phyloP scores from a whole-genome alignment of 2,113 vertebrate genomes.

The Canis aureus region DNA sequence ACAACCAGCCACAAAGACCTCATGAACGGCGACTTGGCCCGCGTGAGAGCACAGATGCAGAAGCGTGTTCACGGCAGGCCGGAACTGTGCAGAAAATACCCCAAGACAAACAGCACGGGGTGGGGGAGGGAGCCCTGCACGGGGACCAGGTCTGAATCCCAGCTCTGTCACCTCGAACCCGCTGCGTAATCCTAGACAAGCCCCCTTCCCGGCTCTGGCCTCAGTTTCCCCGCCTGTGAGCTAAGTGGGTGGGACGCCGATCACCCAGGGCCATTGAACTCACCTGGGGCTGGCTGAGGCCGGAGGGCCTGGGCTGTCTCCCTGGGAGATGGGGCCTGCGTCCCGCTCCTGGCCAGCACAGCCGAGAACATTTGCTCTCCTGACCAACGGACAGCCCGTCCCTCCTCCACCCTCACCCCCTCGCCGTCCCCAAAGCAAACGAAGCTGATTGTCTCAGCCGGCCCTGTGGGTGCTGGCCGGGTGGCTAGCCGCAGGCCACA shows the following conservation, averaged over 20 bases:
- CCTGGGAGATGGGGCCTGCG: background rate
- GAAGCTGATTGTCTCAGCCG: slow-evolving; percentile 80
- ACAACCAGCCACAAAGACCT: background rate
- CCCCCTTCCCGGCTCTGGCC: background rate
- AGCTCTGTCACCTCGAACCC: background rate
- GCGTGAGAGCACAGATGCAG: background rate
- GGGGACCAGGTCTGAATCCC: background rate
- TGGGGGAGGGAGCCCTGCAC: background rate
- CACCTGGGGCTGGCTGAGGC: slow-evolving; percentile 39
- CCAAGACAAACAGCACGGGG: slow-evolving; percentile 63
- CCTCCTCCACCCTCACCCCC: slow-evolving; percentile 68
- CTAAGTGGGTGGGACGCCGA: background rate
- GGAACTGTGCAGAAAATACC: slow-evolving; percentile 27
- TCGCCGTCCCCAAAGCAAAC: slow-evolving; percentile 75
- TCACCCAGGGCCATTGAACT: background rate
- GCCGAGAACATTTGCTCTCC: slow-evolving; percentile 65
- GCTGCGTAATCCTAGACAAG: background rate
- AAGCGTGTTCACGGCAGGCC: background rate
- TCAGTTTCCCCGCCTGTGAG: slow-evolving; percentile 59
- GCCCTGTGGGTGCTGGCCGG: slow-evolving; percentile 80
- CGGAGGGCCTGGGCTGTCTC: background rate
- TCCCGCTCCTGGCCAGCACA: background rate
- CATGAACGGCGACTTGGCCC: background rate
- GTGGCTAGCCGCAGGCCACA: slow-evolving; percentile 77
- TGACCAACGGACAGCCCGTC: slow-evolving; percentile 40